Evolutionary conservation across 1,140 invertebrate genomes (phyloP).

Genomic region (Aradophagus sp.): DNA sequence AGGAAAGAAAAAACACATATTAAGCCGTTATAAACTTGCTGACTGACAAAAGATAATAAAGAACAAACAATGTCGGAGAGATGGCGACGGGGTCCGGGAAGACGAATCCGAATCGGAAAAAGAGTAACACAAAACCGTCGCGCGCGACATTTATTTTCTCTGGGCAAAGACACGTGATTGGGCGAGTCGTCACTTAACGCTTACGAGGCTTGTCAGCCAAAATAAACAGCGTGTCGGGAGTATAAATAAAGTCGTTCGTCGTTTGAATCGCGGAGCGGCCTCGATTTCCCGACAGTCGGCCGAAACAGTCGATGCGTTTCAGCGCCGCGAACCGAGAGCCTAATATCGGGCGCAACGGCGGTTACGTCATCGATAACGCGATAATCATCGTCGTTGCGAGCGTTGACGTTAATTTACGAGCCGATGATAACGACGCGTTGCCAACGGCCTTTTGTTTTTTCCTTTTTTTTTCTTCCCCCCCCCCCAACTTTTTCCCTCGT

Average conservation of each 20-base stretch:
- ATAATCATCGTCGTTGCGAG: slow-evolving; percentile 2
- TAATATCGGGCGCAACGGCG: slow-evolving; percentile 13
- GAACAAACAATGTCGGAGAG: neutral
- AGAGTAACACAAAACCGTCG: slow-evolving; percentile 3
- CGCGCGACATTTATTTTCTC: slow-evolving; percentile 42
- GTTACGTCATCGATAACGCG: slow-evolving; percentile 19
- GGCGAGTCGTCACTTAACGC: slow-evolving; percentile 59
- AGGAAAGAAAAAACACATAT: too few species aligned
- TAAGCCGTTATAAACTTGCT: too few species aligned
- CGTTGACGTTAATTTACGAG: slow-evolving; percentile 17
- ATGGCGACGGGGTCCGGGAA: too few species aligned
- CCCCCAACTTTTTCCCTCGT: too few species aligned
- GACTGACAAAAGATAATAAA: too few species aligned
- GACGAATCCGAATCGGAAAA: too few species aligned
- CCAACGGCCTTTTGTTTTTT: too few species aligned
- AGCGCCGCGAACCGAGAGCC: slow-evolving; percentile 17
- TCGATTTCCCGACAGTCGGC: slow-evolving; percentile 44
- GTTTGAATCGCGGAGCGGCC: slow-evolving; percentile 65
- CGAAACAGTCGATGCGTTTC: slow-evolving; percentile 45
- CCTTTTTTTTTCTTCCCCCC: too few species aligned
- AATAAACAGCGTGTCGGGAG: slow-evolving; percentile 71
- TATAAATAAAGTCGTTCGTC: slow-evolving; percentile 69
- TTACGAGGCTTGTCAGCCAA: slow-evolving; percentile 63
- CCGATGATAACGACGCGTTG: slow-evolving; percentile 9
- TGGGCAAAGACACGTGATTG: slow-evolving; percentile 42